Conservation (phyloP, 2,113 vertebrate species). For the Protobothrops flavoviridis region DNA sequence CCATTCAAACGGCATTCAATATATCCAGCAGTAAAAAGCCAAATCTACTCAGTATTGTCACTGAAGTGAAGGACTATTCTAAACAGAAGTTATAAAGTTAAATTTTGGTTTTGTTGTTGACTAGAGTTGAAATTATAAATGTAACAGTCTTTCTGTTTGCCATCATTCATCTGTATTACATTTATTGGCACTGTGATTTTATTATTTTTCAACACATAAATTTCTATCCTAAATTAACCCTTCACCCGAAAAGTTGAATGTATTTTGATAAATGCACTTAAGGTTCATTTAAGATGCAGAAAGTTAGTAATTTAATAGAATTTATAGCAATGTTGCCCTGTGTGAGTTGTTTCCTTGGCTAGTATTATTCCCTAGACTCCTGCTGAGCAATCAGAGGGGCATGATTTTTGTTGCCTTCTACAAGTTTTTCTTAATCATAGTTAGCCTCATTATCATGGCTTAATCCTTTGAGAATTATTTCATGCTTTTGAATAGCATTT, state of each 20-base stretch:
- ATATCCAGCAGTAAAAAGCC: not conserved
- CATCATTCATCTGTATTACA: not conserved
- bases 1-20: not conserved
- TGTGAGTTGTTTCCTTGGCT: not conserved
- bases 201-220: not conserved
- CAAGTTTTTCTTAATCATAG: slow-evolving; percentile 7
- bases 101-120: not conserved
- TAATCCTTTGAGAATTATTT: slow-evolving; percentile 33
- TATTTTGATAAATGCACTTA: slow-evolving; percentile 9
- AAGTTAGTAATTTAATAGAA: not conserved
- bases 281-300: not conserved
- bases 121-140: not conserved
- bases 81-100: not conserved
- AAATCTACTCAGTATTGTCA: not conserved
- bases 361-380: not conserved
- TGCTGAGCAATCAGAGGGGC: not conserved
- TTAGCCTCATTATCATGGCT: not conserved
- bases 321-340: not conserved
- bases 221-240: not conserved
- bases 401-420: slow-evolving; percentile 16
- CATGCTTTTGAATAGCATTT: slow-evolving; percentile 27
- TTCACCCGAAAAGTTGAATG: not conserved
- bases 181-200: not conserved
- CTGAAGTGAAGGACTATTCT: not conserved
- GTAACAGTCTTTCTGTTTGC: not conserved